Base-by-base conservation (phyloP, 1,140 invertebrate genomes). In the Pseudomyrmex pallidus region DNA sequence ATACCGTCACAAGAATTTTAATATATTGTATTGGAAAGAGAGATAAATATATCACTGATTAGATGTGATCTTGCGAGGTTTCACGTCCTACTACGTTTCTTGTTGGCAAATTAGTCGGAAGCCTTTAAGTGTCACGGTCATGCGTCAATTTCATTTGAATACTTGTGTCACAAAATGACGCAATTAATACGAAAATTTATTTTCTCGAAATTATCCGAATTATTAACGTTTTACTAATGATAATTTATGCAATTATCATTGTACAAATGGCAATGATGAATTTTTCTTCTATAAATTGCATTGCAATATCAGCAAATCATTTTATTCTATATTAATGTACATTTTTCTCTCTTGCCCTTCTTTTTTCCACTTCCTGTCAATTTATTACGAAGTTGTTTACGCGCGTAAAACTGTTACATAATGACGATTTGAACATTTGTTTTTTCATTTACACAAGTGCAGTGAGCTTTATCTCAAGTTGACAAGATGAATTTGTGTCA, bases 1-100 rank as follows among this genome's bases (percentile, higher is more conserved):
- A 9, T 22, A 44, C 9, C 13, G 13, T 70, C 64, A 13, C 5
- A 17, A 25, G 10, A 56, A 78, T 68, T 68, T 22, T 59, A 35
- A 59, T 59, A 57, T 25, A 57, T 15, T 35, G 13, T 52, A 22
- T 35, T 54, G 20, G 22, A 64, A 54, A 76, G 35, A 64, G 63
- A 76, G 35, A 25, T 62, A 78, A 35, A 35, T 35, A 63, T 83
- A 64, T 57, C 13, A 46, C 54, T 57, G 44, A 76, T 74, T 63
- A 46, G 35, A 48, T 82, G 44, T 54, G 46, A 90, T 44, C 59
- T 35, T 85, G 10, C 59, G 25, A 78, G 85, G 84, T 52, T 77
- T 90, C 70, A 59, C 84, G 44, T 85, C 86, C 35, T 59, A 83
- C 85, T 50, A 74, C 74, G 50, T 83, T 64, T 20, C 56, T 85